Evolutionary conservation across 2,113 vertebrate species (phyloP), one percentile per base, ranked within the genome.

Genomic region (Misgurnus anguillicaudatus): DNA sequence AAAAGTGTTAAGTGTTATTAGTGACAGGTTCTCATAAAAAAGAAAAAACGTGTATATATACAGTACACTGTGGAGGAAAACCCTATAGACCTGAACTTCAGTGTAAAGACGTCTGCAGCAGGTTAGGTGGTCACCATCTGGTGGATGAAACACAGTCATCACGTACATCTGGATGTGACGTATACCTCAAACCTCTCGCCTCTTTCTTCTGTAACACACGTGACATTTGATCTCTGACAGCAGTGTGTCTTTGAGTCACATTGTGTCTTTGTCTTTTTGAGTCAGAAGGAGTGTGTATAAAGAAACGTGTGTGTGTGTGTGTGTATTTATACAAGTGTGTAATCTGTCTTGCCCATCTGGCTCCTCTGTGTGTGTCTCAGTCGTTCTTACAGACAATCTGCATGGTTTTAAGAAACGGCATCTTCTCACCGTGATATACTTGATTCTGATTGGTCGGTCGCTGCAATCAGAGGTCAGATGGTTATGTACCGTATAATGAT

Each of bases 201-300:
- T 11, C 19, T n/a, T 73, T 60, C 55, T 45, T 24, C 9, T 60
- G 38, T 11, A 31, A 31, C n/a, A 75, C 60, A 63, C 2, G 21
- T 51, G 45, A 75, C 73, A 64, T 48, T 62, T 64, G 73, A 38
- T 75, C 61, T 64, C 17, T 2, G 57, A 36, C 41, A 17, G 21
- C 57, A 38, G 38, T 36, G 41, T 47, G 41, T 48, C 24, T 31
- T 31, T 31, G 16, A 63, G 73, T 75, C 60, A 51, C 73, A 63
- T 13, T 75, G 42, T 48, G 70, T 74, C n/a, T 73, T 48, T 79
- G 47, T 79, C 45, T 42, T 66, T 60, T 53, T 58, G 21, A 48
- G 60, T 63, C 9, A 9, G 13, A 61, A 14, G 71, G 21, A 31
- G 39, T 10, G 19, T 67, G 47, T 16, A n/a, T 78, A 17, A 6